Percentiles rank a stretch among this genome's conserved stretches.
These are phyloP conservation scores for Melanogrammus aeglefinus DNA, from an alignment of 2,797 vertebrate genomes.

Conservation along the genomic window DNA sequence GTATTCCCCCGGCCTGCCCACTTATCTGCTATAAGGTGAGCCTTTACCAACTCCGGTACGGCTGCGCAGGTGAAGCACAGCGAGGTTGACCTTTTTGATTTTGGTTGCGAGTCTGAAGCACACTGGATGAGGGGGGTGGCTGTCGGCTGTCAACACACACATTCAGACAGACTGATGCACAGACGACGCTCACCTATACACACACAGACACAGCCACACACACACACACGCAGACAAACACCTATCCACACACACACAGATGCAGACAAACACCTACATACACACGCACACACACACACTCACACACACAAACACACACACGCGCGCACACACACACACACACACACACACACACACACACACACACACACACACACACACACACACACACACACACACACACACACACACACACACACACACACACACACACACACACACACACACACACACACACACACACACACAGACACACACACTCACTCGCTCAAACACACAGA, in stretches of 20 bases:
- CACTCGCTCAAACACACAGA: background rate
- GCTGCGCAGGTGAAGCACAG: background rate
- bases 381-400: too few relatives aligned
- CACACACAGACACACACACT: background rate
- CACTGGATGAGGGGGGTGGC: background rate
- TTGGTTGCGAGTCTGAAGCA: background rate
- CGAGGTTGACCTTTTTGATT: background rate
- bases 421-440: background rate
- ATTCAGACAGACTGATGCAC: background rate
- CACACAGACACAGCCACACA: background rate
- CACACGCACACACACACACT: too few relatives aligned
- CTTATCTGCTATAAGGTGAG: background rate
- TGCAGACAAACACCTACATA: too few relatives aligned
- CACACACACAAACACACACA: too few relatives aligned
- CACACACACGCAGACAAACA: background rate
- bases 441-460: conserved; percentile 2
- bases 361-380: too few relatives aligned
- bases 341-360: too few relatives aligned
- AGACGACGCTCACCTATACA: background rate
- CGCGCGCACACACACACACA: too few relatives aligned
- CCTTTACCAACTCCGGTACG: background rate
- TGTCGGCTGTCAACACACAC: background rate
- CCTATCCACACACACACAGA: too few relatives aligned
- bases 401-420: too few relatives aligned
- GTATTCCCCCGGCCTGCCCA: background rate